Conservation (phyloP, 1,140 invertebrate species). For the Coptotermes formosanus region DNA sequence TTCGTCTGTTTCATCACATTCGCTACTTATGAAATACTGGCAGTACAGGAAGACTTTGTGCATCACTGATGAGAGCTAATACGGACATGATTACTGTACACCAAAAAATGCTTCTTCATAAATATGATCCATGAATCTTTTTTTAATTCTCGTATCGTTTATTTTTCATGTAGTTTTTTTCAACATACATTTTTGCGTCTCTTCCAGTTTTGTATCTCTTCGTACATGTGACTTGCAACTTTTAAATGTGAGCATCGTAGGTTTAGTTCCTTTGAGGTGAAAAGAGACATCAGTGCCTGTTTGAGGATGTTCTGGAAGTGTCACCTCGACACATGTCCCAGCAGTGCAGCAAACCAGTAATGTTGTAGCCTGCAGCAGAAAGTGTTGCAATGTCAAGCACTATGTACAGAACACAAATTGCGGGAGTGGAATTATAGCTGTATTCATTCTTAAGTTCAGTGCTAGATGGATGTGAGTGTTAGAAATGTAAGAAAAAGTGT, state of each 20-base stretch:
- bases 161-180: constrained; percentile 54
- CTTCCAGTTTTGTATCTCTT: constrained; percentile 47
- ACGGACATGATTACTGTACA: constrained; percentile 36
- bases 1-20: background rate
- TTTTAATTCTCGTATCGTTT: constrained; percentile 54
- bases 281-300: constrained; percentile 49
- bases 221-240: constrained; percentile 60
- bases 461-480: too few species aligned
- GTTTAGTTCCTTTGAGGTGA: constrained; percentile 48
- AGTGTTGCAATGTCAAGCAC: background rate
- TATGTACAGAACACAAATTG: background rate
- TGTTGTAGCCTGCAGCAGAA: constrained; percentile 38
- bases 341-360: constrained; percentile 54
- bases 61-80: background rate
- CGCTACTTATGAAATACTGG: background rate
- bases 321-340: constrained; percentile 55
- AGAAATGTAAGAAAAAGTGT: too few species aligned
- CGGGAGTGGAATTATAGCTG: background rate
- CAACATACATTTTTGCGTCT: constrained; percentile 50
- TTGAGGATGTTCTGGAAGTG: constrained; percentile 49
- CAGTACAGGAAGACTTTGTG: background rate
- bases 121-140: constrained; percentile 57
- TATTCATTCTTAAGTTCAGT: too few species aligned
- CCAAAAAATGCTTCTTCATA: constrained; percentile 57
- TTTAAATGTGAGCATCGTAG: constrained; percentile 51